Evolutionary conservation across 2,113 vertebrate species (phyloP), one percentile per base, ranked within the genome.

Genomic region (Artemisiospiza belli): DNA sequence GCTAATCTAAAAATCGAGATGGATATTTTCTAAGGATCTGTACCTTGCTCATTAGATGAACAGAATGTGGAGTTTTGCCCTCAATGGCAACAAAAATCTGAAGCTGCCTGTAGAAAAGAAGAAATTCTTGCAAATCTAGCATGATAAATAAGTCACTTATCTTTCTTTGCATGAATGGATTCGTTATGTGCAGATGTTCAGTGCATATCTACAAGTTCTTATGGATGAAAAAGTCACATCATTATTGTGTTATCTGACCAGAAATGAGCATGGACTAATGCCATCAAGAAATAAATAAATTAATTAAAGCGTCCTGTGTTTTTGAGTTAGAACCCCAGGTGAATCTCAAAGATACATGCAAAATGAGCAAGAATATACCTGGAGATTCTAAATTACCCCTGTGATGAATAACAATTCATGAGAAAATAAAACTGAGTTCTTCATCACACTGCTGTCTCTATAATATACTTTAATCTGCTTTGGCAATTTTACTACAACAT

Each of bases 141-240:
- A 84, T 66, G 95, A 95, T 81, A 97, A 97, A 70, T 81, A 95
- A 94, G 72, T 92, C 62, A 76, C 70, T 93, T 39, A 11, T 51
- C 76, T 95, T 96, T 93, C 95, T 97, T 88, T 91, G 79, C 80
- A 96, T 98, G 97, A 98, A 98, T 97, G 92, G 94, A 75, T 95
- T 96, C 92, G 97, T 98, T 98, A 97, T 97, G 97, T 97, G 95
- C 96, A 97, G 97, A 98, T 98, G 97, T 97, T 97, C 83, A 6
- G 55, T 82, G 89, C 82, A 94, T 80, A 95, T 98, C 93, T 92
- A 89, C 93, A 97, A 97, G 92, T 93, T 96, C 97, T 97, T 92
- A 96, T 28, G 39, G 91, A 95, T 87, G 85, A 97, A 96, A 91
- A 97, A 89, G 77, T 95, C 86, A 91, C 79, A 96, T 95, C 81